These are phyloP conservation scores for Pseudeuparius sepicola DNA, from an alignment of 2,888 invertebrate species.

Conservation along the genomic window DNA sequence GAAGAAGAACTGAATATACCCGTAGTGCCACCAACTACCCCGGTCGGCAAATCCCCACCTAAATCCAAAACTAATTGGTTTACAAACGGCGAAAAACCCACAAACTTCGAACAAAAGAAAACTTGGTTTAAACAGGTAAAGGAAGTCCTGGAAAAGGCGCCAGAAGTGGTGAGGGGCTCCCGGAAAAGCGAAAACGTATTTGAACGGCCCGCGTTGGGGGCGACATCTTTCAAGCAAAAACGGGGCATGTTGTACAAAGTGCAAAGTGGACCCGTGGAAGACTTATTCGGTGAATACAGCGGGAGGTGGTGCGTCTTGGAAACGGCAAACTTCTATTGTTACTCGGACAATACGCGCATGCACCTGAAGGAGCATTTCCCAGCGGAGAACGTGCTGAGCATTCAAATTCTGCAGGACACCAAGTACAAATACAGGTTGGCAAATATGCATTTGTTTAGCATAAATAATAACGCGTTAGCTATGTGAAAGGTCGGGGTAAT, in stretches of 20 bases:
- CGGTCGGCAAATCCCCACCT: constrained; percentile 5
- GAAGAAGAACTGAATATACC: constrained; percentile 41
- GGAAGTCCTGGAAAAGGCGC: constrained; percentile 44
- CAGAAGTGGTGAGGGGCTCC: constrained; percentile 35
- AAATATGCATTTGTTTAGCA: too few relatives aligned
- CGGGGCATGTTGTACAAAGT: constrained; percentile 52
- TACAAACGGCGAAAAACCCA: constrained; percentile 21
- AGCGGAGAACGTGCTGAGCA: constrained; percentile 53
- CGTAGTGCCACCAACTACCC: constrained; percentile 6
- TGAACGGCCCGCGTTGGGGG: constrained; percentile 44
- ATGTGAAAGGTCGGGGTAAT: too few relatives aligned
- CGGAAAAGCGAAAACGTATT: constrained; percentile 33
- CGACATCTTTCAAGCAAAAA: constrained; percentile 43
- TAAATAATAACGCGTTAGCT: background rate
- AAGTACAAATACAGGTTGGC: constrained; percentile 39
- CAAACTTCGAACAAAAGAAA: constrained; percentile 34
- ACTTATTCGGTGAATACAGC: constrained; percentile 65
- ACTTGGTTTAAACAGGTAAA: constrained; percentile 37
- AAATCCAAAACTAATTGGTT: constrained; percentile 33
- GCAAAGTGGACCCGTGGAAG: constrained; percentile 54
- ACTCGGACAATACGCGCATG: constrained; percentile 59
- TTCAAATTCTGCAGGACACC: constrained; percentile 52
- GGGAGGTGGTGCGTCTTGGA: constrained; percentile 62
- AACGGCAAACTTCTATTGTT: constrained; percentile 63
- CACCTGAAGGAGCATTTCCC: constrained; percentile 60